These are phyloP conservation scores for Cyprinodon variegatus DNA, from an alignment of 2,113 vertebrate genomes.

Conservation along the genomic window DNA sequence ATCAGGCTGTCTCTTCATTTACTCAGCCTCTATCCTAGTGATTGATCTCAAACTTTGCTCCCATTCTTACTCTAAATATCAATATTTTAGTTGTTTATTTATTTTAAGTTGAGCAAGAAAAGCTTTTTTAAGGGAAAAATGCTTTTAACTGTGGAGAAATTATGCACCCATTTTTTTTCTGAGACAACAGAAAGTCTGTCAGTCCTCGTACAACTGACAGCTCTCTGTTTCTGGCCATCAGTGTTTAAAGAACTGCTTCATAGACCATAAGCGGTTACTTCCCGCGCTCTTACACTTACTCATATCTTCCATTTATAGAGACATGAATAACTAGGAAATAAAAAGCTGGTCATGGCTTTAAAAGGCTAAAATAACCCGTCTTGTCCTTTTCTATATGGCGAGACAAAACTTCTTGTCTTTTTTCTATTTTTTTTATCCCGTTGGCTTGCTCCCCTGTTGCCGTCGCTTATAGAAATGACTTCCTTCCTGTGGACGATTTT, in stretches of 20 bases:
- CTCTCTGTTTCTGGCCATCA: conserved; percentile 58
- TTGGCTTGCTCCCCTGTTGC: conserved; percentile 69
- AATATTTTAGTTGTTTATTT: no score
- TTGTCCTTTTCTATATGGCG: conserved; percentile 29
- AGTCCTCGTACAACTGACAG: conserved; percentile 55
- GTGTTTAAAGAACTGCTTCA: conserved; percentile 53
- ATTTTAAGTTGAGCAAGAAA: no score
- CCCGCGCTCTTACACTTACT: conserved; percentile 35
- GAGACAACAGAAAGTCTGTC: conserved; percentile 52
- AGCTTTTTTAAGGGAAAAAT: no score
- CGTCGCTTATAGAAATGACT: conserved; percentile 75
- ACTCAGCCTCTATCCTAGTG: background rate
- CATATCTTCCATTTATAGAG: conserved; percentile 48
- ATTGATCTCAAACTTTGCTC: no score
- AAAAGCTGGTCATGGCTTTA: conserved; percentile 61
- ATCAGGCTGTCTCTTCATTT: no score
- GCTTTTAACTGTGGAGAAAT: no score
- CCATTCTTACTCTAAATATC: no score
- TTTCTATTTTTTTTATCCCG: conserved; percentile 70
- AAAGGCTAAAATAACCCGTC: conserved; percentile 74
- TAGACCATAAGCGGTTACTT: conserved; percentile 36
- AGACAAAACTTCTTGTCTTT: conserved; percentile 62
- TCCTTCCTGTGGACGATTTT: conserved; percentile 82
- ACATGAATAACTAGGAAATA: conserved; percentile 3
- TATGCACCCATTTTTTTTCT: background rate